phyloP scores from a whole-genome alignment of 2,113 vertebrate genomes.

The Alexandromys fortis region DNA sequence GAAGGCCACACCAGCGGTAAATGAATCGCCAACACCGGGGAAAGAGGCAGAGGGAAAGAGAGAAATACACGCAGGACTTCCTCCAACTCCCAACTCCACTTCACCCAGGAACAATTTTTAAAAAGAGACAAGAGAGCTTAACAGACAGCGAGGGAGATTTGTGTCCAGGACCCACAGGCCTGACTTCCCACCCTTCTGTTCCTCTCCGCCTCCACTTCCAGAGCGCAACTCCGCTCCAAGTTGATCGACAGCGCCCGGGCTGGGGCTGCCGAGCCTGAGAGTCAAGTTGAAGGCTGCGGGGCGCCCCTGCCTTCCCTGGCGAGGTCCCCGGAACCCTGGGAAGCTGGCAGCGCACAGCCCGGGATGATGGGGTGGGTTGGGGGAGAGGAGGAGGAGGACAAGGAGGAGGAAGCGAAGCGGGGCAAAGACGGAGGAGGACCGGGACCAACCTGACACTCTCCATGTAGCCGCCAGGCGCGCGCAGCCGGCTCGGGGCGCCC shows the following conservation, averaged over 20 bases:
- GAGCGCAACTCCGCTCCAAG: conserved; percentile 74
- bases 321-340: conserved; percentile 80
- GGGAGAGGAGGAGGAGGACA: neutral
- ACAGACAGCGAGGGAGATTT: neutral
- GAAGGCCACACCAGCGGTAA: conserved; percentile 63
- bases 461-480: conserved; percentile 97
- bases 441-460: conserved; percentile 98
- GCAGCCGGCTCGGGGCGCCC: conserved; percentile 91
- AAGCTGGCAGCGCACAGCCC: conserved; percentile 86
- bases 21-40: conserved; percentile 9
- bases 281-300: conserved; percentile 74
- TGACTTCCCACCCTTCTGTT: neutral
- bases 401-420: conserved; percentile 74
- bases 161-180: conserved; percentile 72
- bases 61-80: conserved; percentile 67
- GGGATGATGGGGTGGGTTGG: conserved; percentile 56
- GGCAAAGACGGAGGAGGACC: conserved; percentile 90
- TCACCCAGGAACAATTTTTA: conserved; percentile 60
- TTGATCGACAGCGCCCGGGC: conserved; percentile 73
- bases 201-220: conserved; percentile 36
- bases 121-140: neutral
- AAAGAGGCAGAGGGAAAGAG: neutral
- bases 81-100: conserved; percentile 74
- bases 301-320: conserved; percentile 71
- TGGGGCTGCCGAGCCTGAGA: neutral